These are phyloP conservation scores for Rynchops niger DNA, from an alignment of 2,113 vertebrate species.

Conservation along the genomic window DNA sequence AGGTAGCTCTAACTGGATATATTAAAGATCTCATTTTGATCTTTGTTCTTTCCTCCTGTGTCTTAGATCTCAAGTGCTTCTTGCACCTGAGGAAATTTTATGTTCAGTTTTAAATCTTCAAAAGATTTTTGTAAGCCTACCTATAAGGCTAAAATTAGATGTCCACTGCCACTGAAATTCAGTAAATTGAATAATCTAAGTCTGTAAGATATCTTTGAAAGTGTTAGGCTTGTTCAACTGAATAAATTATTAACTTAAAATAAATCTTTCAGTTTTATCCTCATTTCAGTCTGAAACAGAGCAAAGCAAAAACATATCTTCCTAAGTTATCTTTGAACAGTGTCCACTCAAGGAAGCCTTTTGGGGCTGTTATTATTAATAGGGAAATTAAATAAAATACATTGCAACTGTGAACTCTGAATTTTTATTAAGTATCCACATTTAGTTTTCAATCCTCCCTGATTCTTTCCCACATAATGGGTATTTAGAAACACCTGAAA, in stretches of 20 bases:
- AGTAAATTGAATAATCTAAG: not conserved
- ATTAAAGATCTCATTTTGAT: not conserved
- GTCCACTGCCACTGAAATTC: not conserved
- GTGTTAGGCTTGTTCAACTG: not conserved
- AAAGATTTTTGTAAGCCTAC: not conserved
- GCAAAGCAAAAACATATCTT: not conserved
- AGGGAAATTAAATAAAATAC: not conserved
- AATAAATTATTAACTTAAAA: not conserved
- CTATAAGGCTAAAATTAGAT: not conserved
- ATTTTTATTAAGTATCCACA: not conserved
- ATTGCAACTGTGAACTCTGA: not conserved
- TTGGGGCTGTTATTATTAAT: not conserved
- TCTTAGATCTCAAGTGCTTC: not conserved
- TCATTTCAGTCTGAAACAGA: not conserved
- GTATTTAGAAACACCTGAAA: slow-evolving; percentile 8
- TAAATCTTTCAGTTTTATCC: not conserved
- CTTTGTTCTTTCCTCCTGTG: not conserved
- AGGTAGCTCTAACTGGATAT: not conserved
- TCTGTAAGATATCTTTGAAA: not conserved
- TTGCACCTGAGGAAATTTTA: not conserved
- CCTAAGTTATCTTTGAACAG: not conserved
- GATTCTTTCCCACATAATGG: not conserved
- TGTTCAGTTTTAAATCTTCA: not conserved
- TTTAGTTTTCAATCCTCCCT: not conserved
- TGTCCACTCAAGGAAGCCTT: not conserved